Conservation (phyloP, 2,113 vertebrate species). For the Petaurus breviceps region DNA sequence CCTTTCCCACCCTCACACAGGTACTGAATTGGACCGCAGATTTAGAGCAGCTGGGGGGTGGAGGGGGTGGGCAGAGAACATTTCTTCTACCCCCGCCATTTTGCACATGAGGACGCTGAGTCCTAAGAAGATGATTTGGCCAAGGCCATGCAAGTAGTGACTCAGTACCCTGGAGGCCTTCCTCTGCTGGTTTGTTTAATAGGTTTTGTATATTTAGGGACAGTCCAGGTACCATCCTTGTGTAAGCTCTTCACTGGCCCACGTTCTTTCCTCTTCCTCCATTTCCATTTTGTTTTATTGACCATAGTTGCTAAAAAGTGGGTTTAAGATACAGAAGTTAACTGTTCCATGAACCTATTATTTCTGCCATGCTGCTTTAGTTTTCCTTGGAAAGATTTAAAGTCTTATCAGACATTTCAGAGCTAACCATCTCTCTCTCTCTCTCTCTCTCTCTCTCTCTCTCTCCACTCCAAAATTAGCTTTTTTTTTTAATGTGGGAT, state of each 20-base stretch:
- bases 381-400: constrained; percentile 1
- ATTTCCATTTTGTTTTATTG: constrained; percentile 24
- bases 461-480: not conserved
- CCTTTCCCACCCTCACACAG: not conserved
- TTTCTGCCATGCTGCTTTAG: constrained; percentile 12
- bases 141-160: constrained; percentile 3
- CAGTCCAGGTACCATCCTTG: not conserved
- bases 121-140: constrained; percentile 12
- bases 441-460: not conserved
- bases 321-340: constrained; percentile 17
- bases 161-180: not conserved
- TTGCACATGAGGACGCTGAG: not conserved
- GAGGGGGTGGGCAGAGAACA: not conserved
- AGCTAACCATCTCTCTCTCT: not conserved
- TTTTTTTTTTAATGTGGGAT: constrained; percentile 19
- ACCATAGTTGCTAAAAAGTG: not conserved
- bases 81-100: not conserved
- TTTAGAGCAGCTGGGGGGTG: not conserved
- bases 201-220: not conserved
- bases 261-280: not conserved
- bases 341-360: constrained; percentile 26
- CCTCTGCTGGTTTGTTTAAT: not conserved
- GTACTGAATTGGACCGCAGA: not conserved
- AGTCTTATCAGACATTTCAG: not conserved
- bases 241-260: not conserved